Evolutionary conservation across 1,140 invertebrate genomes (phyloP).

Genomic region (Drosophila pandora): DNA sequence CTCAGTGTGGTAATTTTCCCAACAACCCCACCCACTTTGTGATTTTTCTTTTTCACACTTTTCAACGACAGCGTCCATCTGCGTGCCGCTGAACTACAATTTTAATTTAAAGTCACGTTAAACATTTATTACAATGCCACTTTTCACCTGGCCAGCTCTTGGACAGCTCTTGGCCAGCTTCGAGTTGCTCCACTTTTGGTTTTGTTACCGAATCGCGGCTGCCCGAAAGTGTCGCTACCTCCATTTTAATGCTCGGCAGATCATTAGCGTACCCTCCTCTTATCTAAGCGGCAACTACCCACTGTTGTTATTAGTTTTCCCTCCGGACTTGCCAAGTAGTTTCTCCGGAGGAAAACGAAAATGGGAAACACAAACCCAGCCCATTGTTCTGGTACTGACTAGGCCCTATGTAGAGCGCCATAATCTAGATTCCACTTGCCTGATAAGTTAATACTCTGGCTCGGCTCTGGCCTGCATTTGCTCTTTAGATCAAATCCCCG

Average conservation of each 20-base stretch:
- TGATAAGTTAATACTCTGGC: conserved; percentile 56
- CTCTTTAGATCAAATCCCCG: conserved; percentile 60
- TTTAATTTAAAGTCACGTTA: conserved; percentile 70
- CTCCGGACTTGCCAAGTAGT: conserved; percentile 7
- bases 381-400: conserved; percentile 40
- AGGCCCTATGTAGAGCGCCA: conserved; percentile 1
- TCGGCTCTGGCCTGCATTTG: conserved; percentile 20
- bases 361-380: conserved; percentile 17
- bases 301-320: conserved; percentile 33
- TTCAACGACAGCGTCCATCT: conserved; percentile 15
- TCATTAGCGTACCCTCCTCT: conserved; percentile 15
- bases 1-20: conserved; percentile 16
- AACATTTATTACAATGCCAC: conserved; percentile 68
- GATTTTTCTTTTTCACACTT: conserved; percentile 64
- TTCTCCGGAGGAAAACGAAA: neutral
- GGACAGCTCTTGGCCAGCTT: neutral
- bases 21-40: conserved; percentile 21
- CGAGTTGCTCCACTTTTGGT: conserved; percentile 34
- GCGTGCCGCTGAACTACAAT: conserved; percentile 29
- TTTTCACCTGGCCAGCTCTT: conserved; percentile 46
- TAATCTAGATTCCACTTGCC: conserved; percentile 55
- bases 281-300: conserved; percentile 11
- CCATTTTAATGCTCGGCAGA: conserved; percentile 28
- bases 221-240: conserved; percentile 39
- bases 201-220: conserved; percentile 41